Evolutionary conservation across 2,797 vertebrate species (phyloP).

Genomic region (Caiman crocodilus): DNA sequence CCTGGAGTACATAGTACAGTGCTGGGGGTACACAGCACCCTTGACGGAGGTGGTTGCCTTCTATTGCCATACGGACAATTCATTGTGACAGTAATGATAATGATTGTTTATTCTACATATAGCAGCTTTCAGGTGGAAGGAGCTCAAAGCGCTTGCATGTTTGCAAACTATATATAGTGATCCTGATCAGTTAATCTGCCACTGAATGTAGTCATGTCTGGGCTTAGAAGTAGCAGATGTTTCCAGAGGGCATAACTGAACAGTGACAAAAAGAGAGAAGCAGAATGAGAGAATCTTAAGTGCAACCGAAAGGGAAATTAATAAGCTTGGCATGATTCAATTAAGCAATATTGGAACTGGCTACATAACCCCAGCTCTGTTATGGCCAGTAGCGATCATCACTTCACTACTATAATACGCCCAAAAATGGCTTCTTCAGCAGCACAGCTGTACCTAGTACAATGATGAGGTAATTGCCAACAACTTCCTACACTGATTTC

Average conservation of each 20-base stretch:
- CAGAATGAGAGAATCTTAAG: not conserved
- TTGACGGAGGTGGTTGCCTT: not conserved
- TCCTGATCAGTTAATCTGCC: fast-evolving
- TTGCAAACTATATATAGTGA: not conserved
- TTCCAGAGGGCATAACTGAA: not conserved
- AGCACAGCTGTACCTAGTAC: not conserved
- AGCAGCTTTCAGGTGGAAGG: not conserved
- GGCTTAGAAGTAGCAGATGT: not conserved
- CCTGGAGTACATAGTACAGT: not conserved
- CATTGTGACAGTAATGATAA: not conserved
- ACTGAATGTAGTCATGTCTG: not conserved
- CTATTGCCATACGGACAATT: not conserved
- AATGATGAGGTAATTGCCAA: not conserved
- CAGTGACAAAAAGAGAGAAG: not conserved
- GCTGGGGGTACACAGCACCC: not conserved
- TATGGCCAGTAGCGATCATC: not conserved
- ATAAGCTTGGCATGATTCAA: not conserved
- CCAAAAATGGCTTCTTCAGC: not conserved
- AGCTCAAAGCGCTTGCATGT: not conserved
- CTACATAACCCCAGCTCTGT: not conserved
- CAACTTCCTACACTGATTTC: not conserved
- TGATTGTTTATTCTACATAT: not conserved
- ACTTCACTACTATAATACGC: not conserved
- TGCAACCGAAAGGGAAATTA: not conserved
- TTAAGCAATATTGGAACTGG: not conserved